phyloP scores from a whole-genome alignment of 2,113 vertebrate species.

The Passer montanus region DNA sequence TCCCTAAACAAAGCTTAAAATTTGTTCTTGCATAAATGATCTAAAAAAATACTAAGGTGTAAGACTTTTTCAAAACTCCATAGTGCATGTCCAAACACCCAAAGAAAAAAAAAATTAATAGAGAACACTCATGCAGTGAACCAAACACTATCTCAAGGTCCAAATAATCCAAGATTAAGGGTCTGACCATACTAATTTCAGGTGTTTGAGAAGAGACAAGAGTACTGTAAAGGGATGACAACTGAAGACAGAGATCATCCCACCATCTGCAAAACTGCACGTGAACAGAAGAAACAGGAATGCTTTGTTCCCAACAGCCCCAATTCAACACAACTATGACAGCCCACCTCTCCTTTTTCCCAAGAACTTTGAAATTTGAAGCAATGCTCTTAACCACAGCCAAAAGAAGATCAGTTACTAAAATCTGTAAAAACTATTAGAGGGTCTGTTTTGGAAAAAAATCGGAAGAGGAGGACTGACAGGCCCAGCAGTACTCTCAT shows the following conservation, averaged over 20 bases:
- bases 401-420: neutral
- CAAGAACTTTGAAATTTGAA: neutral
- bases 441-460: constrained; percentile 3
- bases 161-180: neutral
- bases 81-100: neutral
- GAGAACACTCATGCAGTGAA: neutral
- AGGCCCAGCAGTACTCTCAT: neutral
- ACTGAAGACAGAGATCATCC: neutral
- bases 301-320: neutral
- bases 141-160: neutral
- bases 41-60: neutral
- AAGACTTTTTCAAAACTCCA: neutral
- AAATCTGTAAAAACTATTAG: neutral
- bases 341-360: neutral
- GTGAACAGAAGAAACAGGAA: neutral
- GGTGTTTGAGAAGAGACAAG: neutral
- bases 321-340: neutral
- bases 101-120: neutral
- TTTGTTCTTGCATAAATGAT: neutral
- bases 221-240: neutral
- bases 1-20: neutral
- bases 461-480: neutral
- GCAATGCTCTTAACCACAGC: neutral
- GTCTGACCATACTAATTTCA: neutral
- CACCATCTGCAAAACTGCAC: neutral